phyloP scores from a whole-genome alignment of 2,888 invertebrate species.

The Nephrotoma guestfalica region DNA sequence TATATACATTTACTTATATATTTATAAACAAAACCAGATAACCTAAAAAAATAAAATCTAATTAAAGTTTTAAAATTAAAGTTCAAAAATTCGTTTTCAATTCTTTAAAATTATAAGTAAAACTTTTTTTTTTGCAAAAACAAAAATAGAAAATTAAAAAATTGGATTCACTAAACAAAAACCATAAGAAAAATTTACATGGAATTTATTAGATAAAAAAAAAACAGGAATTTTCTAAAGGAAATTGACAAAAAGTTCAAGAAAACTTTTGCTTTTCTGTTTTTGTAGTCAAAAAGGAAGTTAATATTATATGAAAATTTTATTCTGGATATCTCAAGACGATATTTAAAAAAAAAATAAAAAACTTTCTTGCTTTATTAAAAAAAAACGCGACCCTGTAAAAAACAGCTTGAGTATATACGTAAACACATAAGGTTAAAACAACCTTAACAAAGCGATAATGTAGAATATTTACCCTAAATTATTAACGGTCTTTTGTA shows the following conservation, averaged over 20 bases:
- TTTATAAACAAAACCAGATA: neutral
- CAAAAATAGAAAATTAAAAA: neutral
- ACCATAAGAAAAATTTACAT: neutral
- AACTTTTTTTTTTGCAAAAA: neutral
- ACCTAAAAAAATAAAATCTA: neutral
- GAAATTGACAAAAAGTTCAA: neutral
- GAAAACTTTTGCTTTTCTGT: neutral
- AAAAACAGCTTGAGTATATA: neutral
- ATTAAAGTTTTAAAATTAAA: neutral
- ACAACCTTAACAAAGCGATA: too few species aligned
- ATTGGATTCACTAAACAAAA: neutral
- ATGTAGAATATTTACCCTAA: too few species aligned
- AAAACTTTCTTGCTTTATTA: neutral
- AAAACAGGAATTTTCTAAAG: neutral
- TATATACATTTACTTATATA: neutral
- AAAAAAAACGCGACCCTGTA: neutral
- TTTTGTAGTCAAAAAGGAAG: neutral
- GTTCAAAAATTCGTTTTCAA: neutral
- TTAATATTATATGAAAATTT: neutral
- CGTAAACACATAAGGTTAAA: neutral
- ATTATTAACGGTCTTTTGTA: too few species aligned
- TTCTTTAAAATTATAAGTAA: neutral
- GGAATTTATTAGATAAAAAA: neutral
- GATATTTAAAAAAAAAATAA: neutral
- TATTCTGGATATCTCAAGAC: neutral